Evolutionary conservation across 2,888 invertebrate genomes (phyloP).

Genomic region (Mesoligia furuncula): DNA sequence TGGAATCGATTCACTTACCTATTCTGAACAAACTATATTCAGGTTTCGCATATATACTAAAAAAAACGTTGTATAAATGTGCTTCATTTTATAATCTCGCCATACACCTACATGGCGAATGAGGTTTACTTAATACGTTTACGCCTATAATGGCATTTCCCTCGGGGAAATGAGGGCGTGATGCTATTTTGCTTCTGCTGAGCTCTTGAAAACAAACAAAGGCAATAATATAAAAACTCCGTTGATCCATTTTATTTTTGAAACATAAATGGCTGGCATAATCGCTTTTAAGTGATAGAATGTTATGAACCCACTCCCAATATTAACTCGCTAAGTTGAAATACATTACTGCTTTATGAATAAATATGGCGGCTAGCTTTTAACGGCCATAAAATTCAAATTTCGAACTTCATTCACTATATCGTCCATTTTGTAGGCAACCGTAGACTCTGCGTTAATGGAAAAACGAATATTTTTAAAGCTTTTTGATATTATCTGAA

Average conservation of each 20-base stretch:
- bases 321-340: constrained; percentile 51
- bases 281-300: constrained; percentile 32
- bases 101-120: neutral
- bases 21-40: no score
- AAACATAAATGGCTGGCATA: constrained; percentile 37
- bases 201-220: neutral
- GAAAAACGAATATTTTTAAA: constrained; percentile 54
- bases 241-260: constrained; percentile 20
- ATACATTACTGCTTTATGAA: constrained; percentile 59
- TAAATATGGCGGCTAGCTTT: constrained; percentile 57
- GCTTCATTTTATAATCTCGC: constrained; percentile 3
- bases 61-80: no score
- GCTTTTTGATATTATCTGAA: constrained; percentile 36
- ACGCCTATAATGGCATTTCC: neutral
- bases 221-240: neutral
- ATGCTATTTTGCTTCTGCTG: no score
- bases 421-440: constrained; percentile 45
- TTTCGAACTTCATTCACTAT: constrained; percentile 48
- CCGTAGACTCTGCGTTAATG: constrained; percentile 26
- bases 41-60: no score
- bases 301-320: constrained; percentile 40
- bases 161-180: no score
- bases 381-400: constrained; percentile 53
- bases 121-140: no score
- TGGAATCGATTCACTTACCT: no score